phyloP scores from a whole-genome alignment of 2,888 invertebrate species.

The Hydrotaea cyrtoneurina region DNA sequence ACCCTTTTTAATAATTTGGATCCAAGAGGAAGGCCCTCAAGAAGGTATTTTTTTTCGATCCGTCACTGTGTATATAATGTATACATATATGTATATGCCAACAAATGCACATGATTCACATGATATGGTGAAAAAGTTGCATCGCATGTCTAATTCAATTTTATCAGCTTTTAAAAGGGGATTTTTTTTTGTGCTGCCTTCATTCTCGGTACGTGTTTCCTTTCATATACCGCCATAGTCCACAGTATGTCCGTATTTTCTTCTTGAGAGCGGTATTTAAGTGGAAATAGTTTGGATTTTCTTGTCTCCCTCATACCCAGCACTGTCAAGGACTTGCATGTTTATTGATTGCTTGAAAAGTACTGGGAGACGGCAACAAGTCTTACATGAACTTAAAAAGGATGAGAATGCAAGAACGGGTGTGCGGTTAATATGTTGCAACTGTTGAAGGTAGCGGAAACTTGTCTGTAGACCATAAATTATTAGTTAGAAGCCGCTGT shows the following conservation, averaged over 20 bases:
- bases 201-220: neutral
- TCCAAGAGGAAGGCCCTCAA: too few species aligned
- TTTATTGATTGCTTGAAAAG: constrained; percentile 13
- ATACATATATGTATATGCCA: too few species aligned
- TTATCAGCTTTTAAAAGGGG: constrained; percentile 56
- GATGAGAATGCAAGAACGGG: neutral
- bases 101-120: too few species aligned
- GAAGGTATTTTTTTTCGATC: too few species aligned
- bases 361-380: constrained; percentile 1
- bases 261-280: constrained; percentile 29
- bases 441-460: constrained; percentile 4
- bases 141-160: constrained; percentile 67
- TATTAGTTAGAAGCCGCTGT: constrained; percentile 13
- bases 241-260: neutral
- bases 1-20: too few species aligned
- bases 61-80: too few species aligned
- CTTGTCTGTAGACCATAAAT: neutral
- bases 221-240: neutral
- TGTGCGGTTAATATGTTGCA: neutral
- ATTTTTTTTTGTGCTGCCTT: constrained; percentile 48
- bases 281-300: constrained; percentile 17
- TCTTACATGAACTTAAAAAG: neutral
- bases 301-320: neutral
- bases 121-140: constrained; percentile 38
- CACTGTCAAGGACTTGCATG: constrained; percentile 9